Percentiles rank a stretch among this genome's conserved stretches.
Evolutionary conservation across 1,140 invertebrate genomes (phyloP).

Genomic region (Paralvinella palmiformis): DNA sequence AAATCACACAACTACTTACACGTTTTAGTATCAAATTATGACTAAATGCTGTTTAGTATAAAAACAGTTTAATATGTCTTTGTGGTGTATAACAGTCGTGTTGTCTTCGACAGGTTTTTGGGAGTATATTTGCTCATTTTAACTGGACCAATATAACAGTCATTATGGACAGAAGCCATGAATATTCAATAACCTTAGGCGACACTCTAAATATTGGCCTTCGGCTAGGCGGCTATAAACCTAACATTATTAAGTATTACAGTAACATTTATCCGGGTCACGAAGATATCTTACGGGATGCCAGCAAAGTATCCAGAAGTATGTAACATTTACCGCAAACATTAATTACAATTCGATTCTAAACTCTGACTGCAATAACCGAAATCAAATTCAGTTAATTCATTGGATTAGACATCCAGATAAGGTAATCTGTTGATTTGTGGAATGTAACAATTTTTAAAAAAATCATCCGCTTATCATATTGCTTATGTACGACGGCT

Average conservation of each 20-base stretch:
- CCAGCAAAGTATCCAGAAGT: not conserved
- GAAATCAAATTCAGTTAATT: too few relatives aligned
- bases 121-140: constrained; percentile 74
- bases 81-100: too few relatives aligned
- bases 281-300: not conserved
- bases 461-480: not conserved
- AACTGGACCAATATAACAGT: constrained; percentile 77
- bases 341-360: too few relatives aligned
- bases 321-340: too few relatives aligned
- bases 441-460: not conserved
- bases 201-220: constrained; percentile 20
- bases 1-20: too few relatives aligned
- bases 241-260: not conserved
- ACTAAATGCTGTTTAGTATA: too few relatives aligned
- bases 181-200: constrained; percentile 27
- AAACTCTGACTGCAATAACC: too few relatives aligned
- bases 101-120: too few relatives aligned
- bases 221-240: constrained; percentile 15
- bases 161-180: constrained; percentile 64
- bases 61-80: too few relatives aligned
- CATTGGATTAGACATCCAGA: not conserved
- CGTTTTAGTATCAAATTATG: too few relatives aligned
- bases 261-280: not conserved
- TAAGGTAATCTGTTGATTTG: not conserved
- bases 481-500: constrained; percentile 4